Base-by-base conservation (phyloP, 1,140 invertebrate species). In the Rhopalosiphum maidis region DNA sequence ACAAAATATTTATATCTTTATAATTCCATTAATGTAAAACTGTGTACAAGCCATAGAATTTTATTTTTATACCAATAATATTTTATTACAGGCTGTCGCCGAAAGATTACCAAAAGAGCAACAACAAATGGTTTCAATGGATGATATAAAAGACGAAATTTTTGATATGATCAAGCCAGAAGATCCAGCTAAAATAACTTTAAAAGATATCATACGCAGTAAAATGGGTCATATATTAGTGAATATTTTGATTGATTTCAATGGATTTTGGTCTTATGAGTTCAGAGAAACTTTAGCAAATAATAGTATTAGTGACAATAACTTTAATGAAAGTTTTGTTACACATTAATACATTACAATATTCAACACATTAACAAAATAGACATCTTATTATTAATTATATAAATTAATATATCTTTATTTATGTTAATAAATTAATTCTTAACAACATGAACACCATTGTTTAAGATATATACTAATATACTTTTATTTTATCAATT, bases 201-300 rank as follows among this genome's bases (percentile, higher is more conserved):
- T 99, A 3, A 96, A 97, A 94, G 99, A 99, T 96, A 96, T 99
- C 90, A 95, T 97, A 11, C 95, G 95, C 18, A 98, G 98, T 96
- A 98, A 98, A 0, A 98, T 99, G 95, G 99, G 98, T 5, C 98
- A 98, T 94, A 99, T 98, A 11, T 98, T 99, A 93, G 96, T 99
- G 23, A 98, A 98, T 95, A 99, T 99, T 95, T 96, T 99, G 94
- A 98, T 99, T 94, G 99, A 99, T 96, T 97, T 99, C 94, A 98
- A 99, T 95, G 98, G 98, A 85, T 99, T 99, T 96, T 99, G 98
- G 98, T 97, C 97, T 0, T 99, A 99, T 95, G 98, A 99, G 96
- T 98, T 99, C 95, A 96, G 98, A 94, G 98, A 99, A 96, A 97
- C 96, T 0, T 95, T 97, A 94, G 96, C 96, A 0, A 96, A 96